Evolutionary conservation across 53 echinoderm and acorn worm genomes (phyloP), one percentile per base, ranked within the genome.

Genomic region (Holothuria scabra): DNA sequence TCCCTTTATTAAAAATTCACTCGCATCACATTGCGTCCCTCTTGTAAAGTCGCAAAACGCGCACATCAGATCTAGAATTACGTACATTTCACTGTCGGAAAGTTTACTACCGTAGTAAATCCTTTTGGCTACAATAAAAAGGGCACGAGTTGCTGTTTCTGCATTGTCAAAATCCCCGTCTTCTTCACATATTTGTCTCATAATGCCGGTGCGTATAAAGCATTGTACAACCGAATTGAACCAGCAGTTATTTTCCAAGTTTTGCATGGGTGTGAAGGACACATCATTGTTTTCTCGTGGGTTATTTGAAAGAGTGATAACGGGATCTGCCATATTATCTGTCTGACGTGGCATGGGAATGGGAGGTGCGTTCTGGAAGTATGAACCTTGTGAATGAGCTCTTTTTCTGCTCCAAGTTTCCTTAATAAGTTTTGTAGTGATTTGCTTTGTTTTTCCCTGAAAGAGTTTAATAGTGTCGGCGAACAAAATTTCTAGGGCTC

Each of bases 161-260:
- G n/a, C n/a, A n/a, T n/a, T n/a, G n/a, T n/a, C n/a, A n/a, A n/a
- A n/a, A n/a, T n/a, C n/a, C n/a, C n/a, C n/a, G n/a, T n/a, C n/a
- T n/a, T n/a, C n/a, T n/a, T n/a, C n/a, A n/a, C n/a, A n/a, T n/a
- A n/a, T n/a, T n/a, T n/a, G n/a, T n/a, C n/a, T n/a, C n/a, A n/a
- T n/a, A n/a, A n/a, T n/a, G n/a, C n/a, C n/a, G n/a, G n/a, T n/a
- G n/a, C 65, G 65, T 12, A 65, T 22, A 21, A 65, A 65, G 13
- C 28, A 65, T 8, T 65, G 65, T 26, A 65, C 5, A 16, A 65
- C 65, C 5, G 65, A 65, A 65, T 23, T 65, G 8, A 65, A 65
- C 65, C 65, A 65, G 65, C 22, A 65, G 22, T 65, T 65, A 65
- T 65, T 65, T 65, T 65, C 65, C 24, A 65, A 30, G 30, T 65